Conservation (phyloP, 2,888 invertebrate species). For the Macropis europaea region DNA sequence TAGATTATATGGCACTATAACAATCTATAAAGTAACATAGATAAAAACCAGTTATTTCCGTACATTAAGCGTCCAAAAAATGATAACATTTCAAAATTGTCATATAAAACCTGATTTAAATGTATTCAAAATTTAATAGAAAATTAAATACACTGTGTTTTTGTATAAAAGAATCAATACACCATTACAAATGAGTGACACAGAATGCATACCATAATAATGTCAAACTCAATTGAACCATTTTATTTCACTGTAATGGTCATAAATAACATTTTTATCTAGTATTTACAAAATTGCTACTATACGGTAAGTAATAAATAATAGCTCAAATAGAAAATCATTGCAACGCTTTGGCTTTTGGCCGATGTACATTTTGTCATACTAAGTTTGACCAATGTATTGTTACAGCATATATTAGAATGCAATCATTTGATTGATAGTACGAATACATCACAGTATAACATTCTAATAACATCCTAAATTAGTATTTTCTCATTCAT, state of each 20-base stretch:
- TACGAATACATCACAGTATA: constrained; percentile 43
- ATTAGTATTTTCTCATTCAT: constrained; percentile 5
- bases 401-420: constrained; percentile 11
- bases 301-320: constrained; percentile 27
- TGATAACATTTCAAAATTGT: not conserved
- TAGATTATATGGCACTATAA: constrained; percentile 26
- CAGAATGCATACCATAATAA: constrained; percentile 24
- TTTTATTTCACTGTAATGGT: constrained; percentile 40
- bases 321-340: constrained; percentile 26
- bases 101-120: not conserved
- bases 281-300: constrained; percentile 40
- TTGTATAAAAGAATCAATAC: not conserved
- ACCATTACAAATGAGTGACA: constrained; percentile 9
- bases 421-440: constrained; percentile 20
- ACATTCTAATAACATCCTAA: not conserved
- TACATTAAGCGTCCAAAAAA: constrained; percentile 7
- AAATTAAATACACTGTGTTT: constrained; percentile 17
- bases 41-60: not conserved
- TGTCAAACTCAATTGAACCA: constrained; percentile 33
- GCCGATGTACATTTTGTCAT: constrained; percentile 7
- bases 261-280: constrained; percentile 49
- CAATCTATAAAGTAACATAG: constrained; percentile 19
- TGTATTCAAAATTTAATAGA: not conserved
- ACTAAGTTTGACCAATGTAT: constrained; percentile 16
- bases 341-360: constrained; percentile 44